These are phyloP conservation scores for Platynereis dumerilii DNA, from an alignment of 2,888 invertebrate species.

Conservation along the genomic window DNA sequence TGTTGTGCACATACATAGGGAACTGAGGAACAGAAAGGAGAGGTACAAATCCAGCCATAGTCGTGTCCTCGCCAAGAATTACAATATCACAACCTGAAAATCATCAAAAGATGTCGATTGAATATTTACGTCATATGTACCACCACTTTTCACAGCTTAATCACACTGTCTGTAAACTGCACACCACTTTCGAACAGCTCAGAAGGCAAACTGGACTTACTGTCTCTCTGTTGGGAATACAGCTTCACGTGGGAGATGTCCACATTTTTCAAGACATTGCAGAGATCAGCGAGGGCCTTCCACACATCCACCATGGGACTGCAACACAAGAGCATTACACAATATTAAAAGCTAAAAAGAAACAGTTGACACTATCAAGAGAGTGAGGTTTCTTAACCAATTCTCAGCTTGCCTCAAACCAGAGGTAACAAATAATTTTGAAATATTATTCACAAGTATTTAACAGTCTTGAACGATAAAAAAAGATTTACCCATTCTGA, in stretches of 20 bases:
- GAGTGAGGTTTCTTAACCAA: too few species aligned
- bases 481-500: conserved; percentile 73
- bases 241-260: conserved; percentile 66
- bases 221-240: conserved; percentile 65
- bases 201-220: conserved; percentile 48
- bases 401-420: too few species aligned
- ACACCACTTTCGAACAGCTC: too few species aligned
- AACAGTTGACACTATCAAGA: too few species aligned
- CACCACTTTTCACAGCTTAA: too few species aligned
- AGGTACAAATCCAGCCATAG: conserved; percentile 84
- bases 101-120: background rate
- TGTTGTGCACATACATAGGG: conserved; percentile 71
- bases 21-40: conserved; percentile 76
- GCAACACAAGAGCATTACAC: conserved; percentile 29
- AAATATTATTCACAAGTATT: background rate
- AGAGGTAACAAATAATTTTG: background rate
- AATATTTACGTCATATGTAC: too few species aligned
- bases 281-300: conserved; percentile 78
- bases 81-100: conserved; percentile 73
- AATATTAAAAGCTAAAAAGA: too few species aligned
- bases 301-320: conserved; percentile 72
- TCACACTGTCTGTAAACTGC: too few species aligned
- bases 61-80: conserved; percentile 62
- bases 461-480: too few species aligned
- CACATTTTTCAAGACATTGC: conserved; percentile 71